phyloP scores from a whole-genome alignment of 2,113 vertebrate genomes.

The Octodon degus region DNA sequence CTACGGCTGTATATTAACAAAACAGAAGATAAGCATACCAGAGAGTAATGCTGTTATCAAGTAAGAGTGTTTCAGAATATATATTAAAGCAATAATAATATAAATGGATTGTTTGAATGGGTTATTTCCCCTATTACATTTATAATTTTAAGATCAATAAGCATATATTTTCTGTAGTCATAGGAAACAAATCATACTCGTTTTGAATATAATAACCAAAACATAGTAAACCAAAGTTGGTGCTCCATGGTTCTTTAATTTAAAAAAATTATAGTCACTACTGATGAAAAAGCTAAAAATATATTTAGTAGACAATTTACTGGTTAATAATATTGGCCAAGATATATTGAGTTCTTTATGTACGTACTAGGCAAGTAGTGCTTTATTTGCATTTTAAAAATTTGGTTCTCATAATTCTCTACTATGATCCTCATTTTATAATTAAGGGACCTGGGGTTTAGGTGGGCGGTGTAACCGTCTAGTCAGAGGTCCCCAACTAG shows the following conservation, averaged over 20 bases:
- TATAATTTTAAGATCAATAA: slow-evolving; percentile 11
- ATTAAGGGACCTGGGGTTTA: not conserved
- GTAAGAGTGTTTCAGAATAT: not conserved
- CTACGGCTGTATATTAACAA: slow-evolving; percentile 28
- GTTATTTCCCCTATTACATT: not conserved
- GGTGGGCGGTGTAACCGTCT: not conserved
- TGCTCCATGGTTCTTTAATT: not conserved
- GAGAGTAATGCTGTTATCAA: not conserved
- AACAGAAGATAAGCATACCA: not conserved
- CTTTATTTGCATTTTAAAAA: not conserved
- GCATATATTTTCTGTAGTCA: not conserved
- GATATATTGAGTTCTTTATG: not conserved
- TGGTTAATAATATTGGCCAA: slow-evolving; percentile 10
- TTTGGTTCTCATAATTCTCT: slow-evolving; percentile 7
- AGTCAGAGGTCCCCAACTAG: not conserved
- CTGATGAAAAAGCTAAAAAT: slow-evolving; percentile 18
- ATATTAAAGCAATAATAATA: slow-evolving; percentile 15
- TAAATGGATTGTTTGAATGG: not conserved
- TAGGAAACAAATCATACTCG: not conserved
- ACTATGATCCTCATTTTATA: not conserved
- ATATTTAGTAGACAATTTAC: not conserved
- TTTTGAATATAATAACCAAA: slow-evolving; percentile 22
- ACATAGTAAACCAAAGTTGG: not conserved
- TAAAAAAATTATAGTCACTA: not conserved
- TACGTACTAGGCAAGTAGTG: not conserved